Percentiles rank a stretch among this genome's conserved stretches.
These are phyloP conservation scores for Heteropelma amictum DNA, from an alignment of 2,888 invertebrate genomes.

Conservation along the genomic window DNA sequence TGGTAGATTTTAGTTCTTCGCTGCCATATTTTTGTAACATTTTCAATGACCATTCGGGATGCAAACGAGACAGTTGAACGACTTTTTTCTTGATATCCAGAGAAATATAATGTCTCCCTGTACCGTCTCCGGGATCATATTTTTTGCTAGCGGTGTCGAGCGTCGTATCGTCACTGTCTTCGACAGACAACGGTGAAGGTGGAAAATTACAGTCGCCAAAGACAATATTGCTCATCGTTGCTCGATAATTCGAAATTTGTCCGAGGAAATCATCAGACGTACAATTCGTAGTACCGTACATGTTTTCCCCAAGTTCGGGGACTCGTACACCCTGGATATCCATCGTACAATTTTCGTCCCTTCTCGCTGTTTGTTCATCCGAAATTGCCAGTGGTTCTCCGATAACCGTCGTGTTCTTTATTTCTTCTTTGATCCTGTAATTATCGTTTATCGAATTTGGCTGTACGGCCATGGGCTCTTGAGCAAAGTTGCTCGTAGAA, in stretches of 20 bases:
- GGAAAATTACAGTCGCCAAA: conserved; percentile 14
- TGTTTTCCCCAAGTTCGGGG: no score
- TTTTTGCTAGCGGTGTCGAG: background rate
- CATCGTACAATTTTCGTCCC: background rate
- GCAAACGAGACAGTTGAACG: conserved; percentile 15
- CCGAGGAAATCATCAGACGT: background rate
- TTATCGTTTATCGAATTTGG: background rate
- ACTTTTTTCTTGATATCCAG: conserved; percentile 40
- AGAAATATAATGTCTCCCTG: background rate
- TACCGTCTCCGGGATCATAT: background rate
- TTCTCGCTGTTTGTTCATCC: background rate
- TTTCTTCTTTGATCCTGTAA: conserved; percentile 6
- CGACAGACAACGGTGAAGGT: conserved; percentile 30
- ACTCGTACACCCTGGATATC: no score
- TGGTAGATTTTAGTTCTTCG: background rate
- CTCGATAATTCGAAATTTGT: background rate
- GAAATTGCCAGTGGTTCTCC: background rate
- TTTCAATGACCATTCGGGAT: conserved; percentile 41
- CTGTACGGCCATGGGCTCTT: background rate
- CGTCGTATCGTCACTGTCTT: conserved; percentile 14
- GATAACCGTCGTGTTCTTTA: background rate
- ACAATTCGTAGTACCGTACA: no score
- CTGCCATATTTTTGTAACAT: conserved; percentile 18
- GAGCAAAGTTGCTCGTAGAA: background rate
- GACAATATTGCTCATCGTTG: background rate